Evolutionary conservation across 2,797 vertebrate genomes (phyloP).

Genomic region (Enoplosus armatus): DNA sequence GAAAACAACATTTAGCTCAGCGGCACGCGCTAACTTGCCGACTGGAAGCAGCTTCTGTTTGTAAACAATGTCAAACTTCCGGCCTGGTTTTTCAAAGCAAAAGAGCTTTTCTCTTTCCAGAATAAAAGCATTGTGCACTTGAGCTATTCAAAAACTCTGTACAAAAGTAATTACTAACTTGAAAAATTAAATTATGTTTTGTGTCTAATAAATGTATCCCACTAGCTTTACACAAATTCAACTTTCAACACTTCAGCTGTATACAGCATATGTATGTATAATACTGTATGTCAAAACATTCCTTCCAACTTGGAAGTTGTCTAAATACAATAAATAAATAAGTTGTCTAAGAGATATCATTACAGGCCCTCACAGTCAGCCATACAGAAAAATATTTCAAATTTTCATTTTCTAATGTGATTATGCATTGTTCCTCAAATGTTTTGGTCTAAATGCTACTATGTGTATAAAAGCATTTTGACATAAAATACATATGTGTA

Average conservation of each 20-base stretch:
- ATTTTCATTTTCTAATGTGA: not conserved
- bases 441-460: not conserved
- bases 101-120: not conserved
- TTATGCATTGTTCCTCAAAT: not conserved
- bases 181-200: accelerated
- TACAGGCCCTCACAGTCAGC: not conserved
- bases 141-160: too few relatives aligned
- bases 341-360: not conserved
- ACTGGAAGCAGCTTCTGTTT: slow-evolving; percentile 42
- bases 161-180: not conserved
- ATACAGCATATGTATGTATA: not conserved
- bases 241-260: not conserved
- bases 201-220: not conserved
- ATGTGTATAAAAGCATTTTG: too few relatives aligned
- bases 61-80: slow-evolving; percentile 69
- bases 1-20: not conserved
- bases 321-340: too few relatives aligned
- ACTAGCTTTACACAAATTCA: not conserved
- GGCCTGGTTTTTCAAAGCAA: slow-evolving; percentile 40
- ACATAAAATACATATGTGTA: not conserved
- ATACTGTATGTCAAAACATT: not conserved
- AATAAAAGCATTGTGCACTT: slow-evolving; percentile 31
- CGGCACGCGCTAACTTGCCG: not conserved
- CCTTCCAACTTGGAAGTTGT: not conserved
- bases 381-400: not conserved